phyloP scores from a whole-genome alignment of 2,888 invertebrate species.

The Patella ulyssiponensis region DNA sequence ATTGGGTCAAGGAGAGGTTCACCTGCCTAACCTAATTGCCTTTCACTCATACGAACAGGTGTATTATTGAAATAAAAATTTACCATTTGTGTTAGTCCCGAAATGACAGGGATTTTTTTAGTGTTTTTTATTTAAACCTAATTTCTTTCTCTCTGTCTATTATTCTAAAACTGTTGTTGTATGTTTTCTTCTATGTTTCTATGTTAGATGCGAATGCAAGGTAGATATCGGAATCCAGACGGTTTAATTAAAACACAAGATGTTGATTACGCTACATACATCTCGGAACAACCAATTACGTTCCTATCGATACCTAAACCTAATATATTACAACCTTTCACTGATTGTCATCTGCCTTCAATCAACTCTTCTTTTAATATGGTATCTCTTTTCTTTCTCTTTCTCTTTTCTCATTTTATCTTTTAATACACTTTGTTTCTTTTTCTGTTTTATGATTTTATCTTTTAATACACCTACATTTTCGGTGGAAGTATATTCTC shows the following conservation, averaged over 20 bases:
- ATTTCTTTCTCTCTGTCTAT: neutral
- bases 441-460: no score
- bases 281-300: neutral
- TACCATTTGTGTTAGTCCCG: no score
- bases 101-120: no score
- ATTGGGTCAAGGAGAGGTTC: no score
- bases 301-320: conserved; percentile 29
- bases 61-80: no score
- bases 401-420: no score
- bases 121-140: no score
- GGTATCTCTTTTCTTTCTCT: neutral
- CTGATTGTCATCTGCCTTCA: conserved; percentile 21
- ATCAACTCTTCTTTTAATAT: neutral
- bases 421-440: no score
- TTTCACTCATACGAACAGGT: no score
- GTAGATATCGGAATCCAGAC: neutral
- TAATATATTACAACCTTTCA: conserved; percentile 31
- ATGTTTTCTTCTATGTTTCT: neutral
- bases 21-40: no score
- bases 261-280: neutral
- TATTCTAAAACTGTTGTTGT: neutral
- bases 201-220: conserved; percentile 3
- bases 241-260: neutral
- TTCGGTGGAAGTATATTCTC: no score
- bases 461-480: no score